Conservation (phyloP, 2,797 vertebrate species). For the Malurus splendens region DNA sequence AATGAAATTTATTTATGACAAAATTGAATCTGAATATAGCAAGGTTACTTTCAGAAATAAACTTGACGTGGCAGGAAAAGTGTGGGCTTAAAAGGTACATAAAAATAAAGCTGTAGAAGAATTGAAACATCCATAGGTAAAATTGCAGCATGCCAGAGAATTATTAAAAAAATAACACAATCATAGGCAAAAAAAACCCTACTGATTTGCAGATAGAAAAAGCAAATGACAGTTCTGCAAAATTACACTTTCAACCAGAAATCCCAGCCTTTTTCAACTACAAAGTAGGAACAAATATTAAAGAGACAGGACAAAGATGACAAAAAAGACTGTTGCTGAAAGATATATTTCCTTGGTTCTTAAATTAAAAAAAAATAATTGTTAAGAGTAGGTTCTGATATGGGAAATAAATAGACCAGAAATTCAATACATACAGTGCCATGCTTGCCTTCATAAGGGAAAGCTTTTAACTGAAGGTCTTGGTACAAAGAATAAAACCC, state of each 20-base stretch:
- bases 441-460: not conserved
- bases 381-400: not conserved
- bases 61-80: not conserved
- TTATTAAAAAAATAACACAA: not conserved
- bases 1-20: not conserved
- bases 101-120: not conserved
- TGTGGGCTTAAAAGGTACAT: not conserved
- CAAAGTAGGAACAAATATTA: not conserved
- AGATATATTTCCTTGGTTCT: not conserved
- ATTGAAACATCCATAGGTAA: not conserved
- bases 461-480: not conserved
- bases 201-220: not conserved
- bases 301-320: not conserved
- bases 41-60: not conserved
- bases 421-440: not conserved
- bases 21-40: not conserved
- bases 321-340: not conserved
- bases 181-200: not conserved
- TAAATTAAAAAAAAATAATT: not conserved
- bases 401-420: not conserved
- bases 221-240: not conserved
- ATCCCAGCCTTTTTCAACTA: not conserved
- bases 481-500: not conserved
- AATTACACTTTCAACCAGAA: not conserved
- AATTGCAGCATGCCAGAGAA: not conserved